phyloP scores from a whole-genome alignment of 37 sponge, comb jelly and placozoan genomes.

The Tethya wilhelma region DNA sequence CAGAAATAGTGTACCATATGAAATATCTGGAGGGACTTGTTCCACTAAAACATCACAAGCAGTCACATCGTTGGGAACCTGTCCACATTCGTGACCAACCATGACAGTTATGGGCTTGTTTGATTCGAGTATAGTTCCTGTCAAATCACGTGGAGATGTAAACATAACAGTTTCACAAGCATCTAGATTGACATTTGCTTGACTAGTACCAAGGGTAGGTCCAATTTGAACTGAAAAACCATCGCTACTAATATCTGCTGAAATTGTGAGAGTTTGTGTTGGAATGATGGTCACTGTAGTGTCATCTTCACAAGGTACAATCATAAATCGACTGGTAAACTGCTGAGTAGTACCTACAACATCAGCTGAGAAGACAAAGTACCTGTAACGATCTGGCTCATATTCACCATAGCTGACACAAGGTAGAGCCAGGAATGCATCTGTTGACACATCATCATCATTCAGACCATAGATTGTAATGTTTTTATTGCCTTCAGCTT shows the following conservation, averaged over 20 bases:
- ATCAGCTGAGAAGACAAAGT: constrained; percentile 26
- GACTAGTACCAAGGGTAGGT: too few species aligned
- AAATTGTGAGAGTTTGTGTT: too few species aligned
- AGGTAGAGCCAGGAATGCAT: constrained; percentile 55
- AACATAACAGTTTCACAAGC: background rate
- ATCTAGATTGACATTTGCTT: too few species aligned
- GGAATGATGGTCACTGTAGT: constrained; percentile 8
- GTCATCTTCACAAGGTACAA: constrained; percentile 31
- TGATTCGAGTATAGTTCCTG: constrained; percentile 38
- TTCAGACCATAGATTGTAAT: constrained; percentile 39
- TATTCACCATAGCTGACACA: too few species aligned
- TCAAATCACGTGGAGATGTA: constrained; percentile 10
- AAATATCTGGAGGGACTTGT: constrained; percentile 45
- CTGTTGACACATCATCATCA: constrained; percentile 31
- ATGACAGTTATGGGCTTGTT: constrained; percentile 37
- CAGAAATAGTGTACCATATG: constrained; percentile 33
- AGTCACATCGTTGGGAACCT: constrained; percentile 26
- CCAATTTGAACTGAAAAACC: too few species aligned
- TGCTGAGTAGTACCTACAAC: background rate
- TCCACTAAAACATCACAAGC: constrained; percentile 67
- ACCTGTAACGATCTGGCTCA: background rate
- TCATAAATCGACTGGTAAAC: constrained; percentile 3
- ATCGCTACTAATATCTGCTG: too few species aligned
- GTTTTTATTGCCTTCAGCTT: too few species aligned
- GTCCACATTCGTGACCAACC: constrained; percentile 58